Conservation (phyloP, 1,140 invertebrate genomes). For the Drosophila pseudoobscura region DNA sequence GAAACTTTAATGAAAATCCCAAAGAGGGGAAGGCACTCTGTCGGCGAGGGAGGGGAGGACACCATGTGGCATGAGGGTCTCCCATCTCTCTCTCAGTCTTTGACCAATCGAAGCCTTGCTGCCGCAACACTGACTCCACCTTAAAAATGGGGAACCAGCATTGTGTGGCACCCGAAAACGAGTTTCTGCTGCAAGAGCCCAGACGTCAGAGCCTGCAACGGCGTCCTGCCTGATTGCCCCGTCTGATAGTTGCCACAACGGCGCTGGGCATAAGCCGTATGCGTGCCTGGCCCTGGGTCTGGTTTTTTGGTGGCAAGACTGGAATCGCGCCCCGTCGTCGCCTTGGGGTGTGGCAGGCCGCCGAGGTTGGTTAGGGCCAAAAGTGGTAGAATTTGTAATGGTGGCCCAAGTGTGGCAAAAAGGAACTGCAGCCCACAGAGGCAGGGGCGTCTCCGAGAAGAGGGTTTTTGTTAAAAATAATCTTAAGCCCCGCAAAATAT, state of each 20-base stretch:
- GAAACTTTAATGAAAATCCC: constrained; percentile 73
- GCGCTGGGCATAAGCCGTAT: constrained; percentile 37
- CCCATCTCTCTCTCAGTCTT: neutral
- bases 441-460: constrained; percentile 33
- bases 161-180: constrained; percentile 50
- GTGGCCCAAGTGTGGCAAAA: constrained; percentile 34
- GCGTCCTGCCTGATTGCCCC: constrained; percentile 72
- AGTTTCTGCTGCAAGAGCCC: constrained; percentile 50
- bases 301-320: constrained; percentile 8
- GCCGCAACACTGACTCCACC: constrained; percentile 64
- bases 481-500: no score
- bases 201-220: constrained; percentile 38
- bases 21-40: constrained; percentile 17
- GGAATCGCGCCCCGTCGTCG: no score
- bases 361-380: constrained; percentile 34
- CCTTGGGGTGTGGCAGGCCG: constrained; percentile 44
- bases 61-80: neutral
- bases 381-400: constrained; percentile 79
- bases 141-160: constrained; percentile 69
- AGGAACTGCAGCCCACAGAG: neutral
- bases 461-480: neutral
- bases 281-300: constrained; percentile 12
- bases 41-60: neutral
- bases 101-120: constrained; percentile 61
- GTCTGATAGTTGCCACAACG: constrained; percentile 44